Conservation (phyloP, 2,797 vertebrate species). For the Ispidina lecontei region DNA sequence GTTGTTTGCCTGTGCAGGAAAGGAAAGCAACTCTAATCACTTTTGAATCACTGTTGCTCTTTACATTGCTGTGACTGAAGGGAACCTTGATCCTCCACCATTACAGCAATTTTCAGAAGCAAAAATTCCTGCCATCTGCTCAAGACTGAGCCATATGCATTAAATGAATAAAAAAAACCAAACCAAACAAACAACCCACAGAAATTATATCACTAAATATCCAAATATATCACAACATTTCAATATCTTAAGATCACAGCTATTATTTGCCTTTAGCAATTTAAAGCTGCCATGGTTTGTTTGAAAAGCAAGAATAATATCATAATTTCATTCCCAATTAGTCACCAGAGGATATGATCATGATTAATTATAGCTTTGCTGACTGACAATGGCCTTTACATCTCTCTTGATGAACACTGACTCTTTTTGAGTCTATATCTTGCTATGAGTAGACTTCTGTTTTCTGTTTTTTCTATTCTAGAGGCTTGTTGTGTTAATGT, state of each 20-base stretch:
- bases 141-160: not conserved
- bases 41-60: not conserved
- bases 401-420: not conserved
- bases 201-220: not conserved
- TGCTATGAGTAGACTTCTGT: not conserved
- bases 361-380: constrained; percentile 1
- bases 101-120: not conserved
- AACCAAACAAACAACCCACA: not conserved
- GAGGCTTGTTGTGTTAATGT: not conserved
- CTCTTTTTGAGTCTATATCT: not conserved
- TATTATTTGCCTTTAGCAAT: not conserved
- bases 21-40: not conserved
- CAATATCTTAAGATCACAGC: not conserved
- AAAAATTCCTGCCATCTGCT: not conserved
- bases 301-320: not conserved
- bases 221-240: not conserved
- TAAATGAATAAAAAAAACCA: not conserved
- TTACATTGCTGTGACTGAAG: not conserved
- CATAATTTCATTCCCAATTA: not conserved
- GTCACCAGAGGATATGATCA: not conserved
- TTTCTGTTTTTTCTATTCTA: too few relatives aligned
- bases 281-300: not conserved
- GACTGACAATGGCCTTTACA: constrained; percentile 5
- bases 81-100: not conserved
- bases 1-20: not conserved